Base-by-base conservation (phyloP, 2,113 vertebrate genomes). In the Osmerus mordax region DNA sequence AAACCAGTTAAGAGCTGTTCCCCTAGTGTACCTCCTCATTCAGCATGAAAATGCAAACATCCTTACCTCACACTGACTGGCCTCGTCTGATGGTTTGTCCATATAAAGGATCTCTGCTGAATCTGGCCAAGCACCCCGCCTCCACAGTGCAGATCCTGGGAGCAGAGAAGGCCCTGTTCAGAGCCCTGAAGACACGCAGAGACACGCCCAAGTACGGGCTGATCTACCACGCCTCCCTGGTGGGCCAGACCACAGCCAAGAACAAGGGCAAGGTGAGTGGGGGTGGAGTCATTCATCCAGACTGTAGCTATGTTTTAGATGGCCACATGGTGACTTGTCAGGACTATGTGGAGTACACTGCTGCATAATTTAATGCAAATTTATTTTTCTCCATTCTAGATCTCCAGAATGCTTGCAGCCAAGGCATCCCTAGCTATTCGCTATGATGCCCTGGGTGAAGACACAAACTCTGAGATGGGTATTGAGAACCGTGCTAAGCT, bases 191-290 rank as follows among this genome's bases (percentile, higher is more conserved):
- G 84, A 96, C 97, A 3, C 94, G 92, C 71, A 91, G 94, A 58
- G 96, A 99, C 85, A 99, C 97, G 0, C 97, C 97, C n/a, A 99
- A 99, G 78, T 98, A 99, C 32, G 97, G 97, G 66, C 94, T 99
- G 23, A 98, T 99, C 78, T 99, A 99, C 89, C 97, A 99, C 25
- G 96, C 97, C 47, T 99, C 97, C 5, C 87, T 99, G 2, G 97
- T 99, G 81, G 97, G 97, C 11, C 97, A 99, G 88, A 94, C 93
- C 9, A 91, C 94, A 23, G 90, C 95, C 16, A 99, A 99, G 90
- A 97, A 98, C 81, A 99, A 99, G 89, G 97, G 97, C 85, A 99
- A 99, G 93, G 96, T 97, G 69, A 83, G 92, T 67, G 41, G 41
- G 41, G 41, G 9, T 11, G 41, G 41, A 47, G 41, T 47, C 41